phyloP scores from a whole-genome alignment of 2,888 invertebrate species.

The Galerucella calmariensis region DNA sequence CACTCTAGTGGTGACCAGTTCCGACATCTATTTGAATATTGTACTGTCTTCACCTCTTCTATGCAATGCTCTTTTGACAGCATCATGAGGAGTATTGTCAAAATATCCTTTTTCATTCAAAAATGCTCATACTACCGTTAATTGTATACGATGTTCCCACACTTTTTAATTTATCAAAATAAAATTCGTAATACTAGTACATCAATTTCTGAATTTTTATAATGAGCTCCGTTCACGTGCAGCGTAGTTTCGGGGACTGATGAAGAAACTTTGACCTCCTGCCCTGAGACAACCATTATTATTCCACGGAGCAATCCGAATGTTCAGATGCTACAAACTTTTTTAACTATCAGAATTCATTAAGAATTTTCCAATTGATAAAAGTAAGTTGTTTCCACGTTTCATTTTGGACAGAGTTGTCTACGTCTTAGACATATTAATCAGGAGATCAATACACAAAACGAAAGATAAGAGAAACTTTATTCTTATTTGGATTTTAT shows the following conservation, averaged over 20 bases:
- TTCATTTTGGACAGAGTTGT: slow-evolving; percentile 64
- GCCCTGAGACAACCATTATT: slow-evolving; percentile 61
- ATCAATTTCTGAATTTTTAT: slow-evolving; percentile 15
- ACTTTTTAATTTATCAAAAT: no score
- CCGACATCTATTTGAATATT: no score
- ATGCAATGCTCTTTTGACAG: no score
- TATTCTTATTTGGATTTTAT: slow-evolving; percentile 22
- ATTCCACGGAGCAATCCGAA: slow-evolving; percentile 63
- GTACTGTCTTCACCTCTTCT: no score
- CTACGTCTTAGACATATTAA: slow-evolving; percentile 62
- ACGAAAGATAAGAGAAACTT: slow-evolving; percentile 38
- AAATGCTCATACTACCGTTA: no score
- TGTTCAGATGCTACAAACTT: slow-evolving; percentile 65
- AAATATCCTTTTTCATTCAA: no score
- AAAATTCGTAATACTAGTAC: not conserved
- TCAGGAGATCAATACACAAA: slow-evolving; percentile 53
- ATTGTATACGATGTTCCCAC: no score
- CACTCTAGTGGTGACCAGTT: no score
- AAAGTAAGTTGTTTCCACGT: slow-evolving; percentile 64
- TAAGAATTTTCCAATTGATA: slow-evolving; percentile 65
- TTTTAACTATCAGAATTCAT: slow-evolving; percentile 66
- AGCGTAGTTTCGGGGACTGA: slow-evolving; percentile 43
- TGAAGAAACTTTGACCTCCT: slow-evolving; percentile 59
- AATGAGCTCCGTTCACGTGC: slow-evolving; percentile 51
- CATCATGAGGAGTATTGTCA: no score